Base-by-base conservation (phyloP, 2,888 invertebrate species). In the Lepidochrysops patricia region DNA sequence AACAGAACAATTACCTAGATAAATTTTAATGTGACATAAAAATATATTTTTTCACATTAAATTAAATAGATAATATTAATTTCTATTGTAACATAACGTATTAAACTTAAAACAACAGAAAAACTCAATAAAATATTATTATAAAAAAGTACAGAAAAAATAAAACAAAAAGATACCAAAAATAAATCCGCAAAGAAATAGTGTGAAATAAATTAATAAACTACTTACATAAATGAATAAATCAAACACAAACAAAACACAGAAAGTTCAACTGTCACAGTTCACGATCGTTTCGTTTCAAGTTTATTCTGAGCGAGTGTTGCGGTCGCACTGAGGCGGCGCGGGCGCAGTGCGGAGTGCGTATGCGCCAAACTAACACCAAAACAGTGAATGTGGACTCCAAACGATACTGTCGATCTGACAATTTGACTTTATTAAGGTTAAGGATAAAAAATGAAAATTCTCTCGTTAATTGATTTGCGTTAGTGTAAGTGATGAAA, bases 291-390 rank as follows among this genome's bases (percentile, higher is more conserved):
- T 67, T 70, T 71, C 68, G 76, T 79, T 77, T 80, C 76, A 79
- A 85, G 86, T 86, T 87, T 84, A 84, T 79, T 77, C 87, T 76
- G 84, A 75, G 74, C 84, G 79, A 82, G 79, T 77, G 87, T 79
- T 80, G 82, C 79, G 71, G 75, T 78, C 73, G 76, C 83, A 89
- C 88, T 88, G 87, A 86, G 76, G 80, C 74, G 70, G 69, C 75
- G 80, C 74, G 70, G 69, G 76, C 79, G 80, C 84, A 82, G 84
- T 68, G 75, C 78, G 80, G 72, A 68, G 67, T 70, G 83, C 84
- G 83, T 82, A 64, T 65, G 81, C 85, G 84, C 79, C 79, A 80
- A 81, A 80, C 80, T 79, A 77, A 79, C 75, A 79, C 75, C 74
- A 69, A 79, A 81, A 76, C 70, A 68, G 76, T 77, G 79, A 74